These are phyloP conservation scores for Chouioia cunea DNA, from an alignment of 2,888 invertebrate species.

Conservation along the genomic window DNA sequence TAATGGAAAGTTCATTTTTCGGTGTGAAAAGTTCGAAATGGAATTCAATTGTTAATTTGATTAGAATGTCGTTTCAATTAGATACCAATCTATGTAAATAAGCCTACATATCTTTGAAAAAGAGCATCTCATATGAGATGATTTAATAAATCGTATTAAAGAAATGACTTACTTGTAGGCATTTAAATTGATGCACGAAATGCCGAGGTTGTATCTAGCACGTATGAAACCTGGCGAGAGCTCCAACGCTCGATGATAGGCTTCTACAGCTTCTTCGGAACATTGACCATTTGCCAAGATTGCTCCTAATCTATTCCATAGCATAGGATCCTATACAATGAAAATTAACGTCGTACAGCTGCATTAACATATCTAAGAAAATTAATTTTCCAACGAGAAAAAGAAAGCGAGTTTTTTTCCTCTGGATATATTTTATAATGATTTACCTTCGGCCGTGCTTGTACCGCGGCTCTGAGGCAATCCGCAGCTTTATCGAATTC, in stretches of 20 bases:
- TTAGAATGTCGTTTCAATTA: no score
- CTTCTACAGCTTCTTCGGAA: constrained; percentile 96
- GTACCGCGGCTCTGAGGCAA: constrained; percentile 92
- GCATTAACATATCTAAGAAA: constrained; percentile 19
- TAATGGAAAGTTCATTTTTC: no score
- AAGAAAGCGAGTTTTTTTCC: constrained; percentile 14
- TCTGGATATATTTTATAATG: background rate
- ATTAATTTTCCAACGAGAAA: constrained; percentile 3
- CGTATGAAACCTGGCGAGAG: constrained; percentile 96
- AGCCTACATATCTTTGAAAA: no score
- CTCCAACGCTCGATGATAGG: constrained; percentile 91
- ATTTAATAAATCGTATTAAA: background rate
- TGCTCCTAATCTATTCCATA: constrained; percentile 98
- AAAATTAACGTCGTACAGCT: constrained; percentile 23
- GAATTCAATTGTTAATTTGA: no score
- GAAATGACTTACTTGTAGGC: constrained; percentile 77
- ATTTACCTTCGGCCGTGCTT: constrained; percentile 80
- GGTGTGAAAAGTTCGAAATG: no score
- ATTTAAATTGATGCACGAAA: constrained; percentile 95
- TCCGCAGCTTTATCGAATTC: constrained; percentile 97
- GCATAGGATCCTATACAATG: constrained; percentile 80
- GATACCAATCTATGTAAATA: no score
- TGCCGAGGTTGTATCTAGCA: constrained; percentile 97
- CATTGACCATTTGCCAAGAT: constrained; percentile 95
- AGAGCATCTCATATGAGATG: no score